Base-by-base conservation (phyloP, 2,113 vertebrate species). In the Colossoma macropomum region DNA sequence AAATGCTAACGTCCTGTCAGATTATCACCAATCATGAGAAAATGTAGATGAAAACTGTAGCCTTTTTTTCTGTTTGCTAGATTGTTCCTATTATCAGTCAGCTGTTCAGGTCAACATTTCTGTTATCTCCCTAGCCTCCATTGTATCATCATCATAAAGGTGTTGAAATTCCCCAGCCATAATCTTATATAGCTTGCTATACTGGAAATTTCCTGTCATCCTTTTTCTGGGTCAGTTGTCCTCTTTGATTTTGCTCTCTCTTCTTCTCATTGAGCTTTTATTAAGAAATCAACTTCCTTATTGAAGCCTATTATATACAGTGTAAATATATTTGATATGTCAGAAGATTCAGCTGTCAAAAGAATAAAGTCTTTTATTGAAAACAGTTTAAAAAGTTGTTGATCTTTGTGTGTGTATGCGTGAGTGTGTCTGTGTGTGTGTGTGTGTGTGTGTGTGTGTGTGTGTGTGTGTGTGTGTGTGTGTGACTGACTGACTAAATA, bases 111-210 rank as follows among this genome's bases (percentile, higher is more conserved):
- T 80, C 48, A 80, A 62, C 65, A 41, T 63, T 11, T 56, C 56
- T 63, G 30, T 27, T 72, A 21, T 28, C n/a, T 8, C 62, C 54
- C 12, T 59, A 28, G 7, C 27, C 27, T 62, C 12, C n/a, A 30
- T 13, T 38, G 30, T 54, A 32, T 74, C 25, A 30, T 74, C 23
- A 6, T 45, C 71, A 25, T 52, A 74, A 19, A 27, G 27, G 59
- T n/a, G 60, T 30, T 74, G 52, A 50, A 74, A 65, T 25, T 81
- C 7, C 60, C 41, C 41, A 52, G 27, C 17, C 45, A 52, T 75
- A 74, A 75, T 63, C n/a, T 74, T 75, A 48, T 81, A 74, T 34
- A 34, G 79, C 79, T 74, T 34, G 21, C 71, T 52, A 34, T 74
- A 5, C 54, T 65, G 28, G 21, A 74, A 63, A 65, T 81, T 63